Evolutionary conservation across 64 coral and sea anemone species (phyloP).

Genomic region (Porites lutea): DNA sequence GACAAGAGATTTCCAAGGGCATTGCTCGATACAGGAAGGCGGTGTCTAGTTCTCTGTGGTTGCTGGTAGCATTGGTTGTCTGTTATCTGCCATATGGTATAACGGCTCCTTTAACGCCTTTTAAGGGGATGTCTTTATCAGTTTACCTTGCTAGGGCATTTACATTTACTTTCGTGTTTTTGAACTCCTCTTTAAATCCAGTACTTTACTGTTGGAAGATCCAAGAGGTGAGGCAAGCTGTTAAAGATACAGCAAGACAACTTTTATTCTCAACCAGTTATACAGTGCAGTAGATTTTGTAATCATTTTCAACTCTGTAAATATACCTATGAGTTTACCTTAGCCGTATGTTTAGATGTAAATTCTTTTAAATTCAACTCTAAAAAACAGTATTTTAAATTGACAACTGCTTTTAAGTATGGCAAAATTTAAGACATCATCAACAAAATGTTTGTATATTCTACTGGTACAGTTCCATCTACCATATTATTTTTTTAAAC

Average conservation of each 20-base stretch:
- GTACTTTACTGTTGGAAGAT: conserved; percentile 37
- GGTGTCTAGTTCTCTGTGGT: not conserved
- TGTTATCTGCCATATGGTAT: conserved; percentile 1
- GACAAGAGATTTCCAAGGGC: not conserved
- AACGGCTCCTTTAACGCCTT: not conserved
- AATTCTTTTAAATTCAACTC: too few relatives aligned
- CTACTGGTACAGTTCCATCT: too few relatives aligned
- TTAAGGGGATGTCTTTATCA: not conserved
- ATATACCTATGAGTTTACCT: too few relatives aligned
- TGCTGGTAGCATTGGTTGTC: not conserved
- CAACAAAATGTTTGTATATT: too few relatives aligned
- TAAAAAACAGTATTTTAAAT: too few relatives aligned
- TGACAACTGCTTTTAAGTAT: too few relatives aligned
- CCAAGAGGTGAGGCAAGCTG: not conserved
- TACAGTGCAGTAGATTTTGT: too few relatives aligned
- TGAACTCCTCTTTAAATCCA: conserved; percentile 27
- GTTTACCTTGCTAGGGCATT: not conserved
- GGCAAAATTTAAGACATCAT: too few relatives aligned
- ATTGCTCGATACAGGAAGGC: not conserved
- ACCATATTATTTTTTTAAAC: too few relatives aligned
- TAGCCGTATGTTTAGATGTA: too few relatives aligned
- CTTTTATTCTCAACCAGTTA: too few relatives aligned
- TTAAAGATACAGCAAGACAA: not conserved
- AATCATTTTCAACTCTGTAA: too few relatives aligned
- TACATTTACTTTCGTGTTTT: not conserved